Evolutionary conservation across 2,113 vertebrate species (phyloP), one percentile per base, ranked within the genome.

Genomic region (Tilapia sparmanii): DNA sequence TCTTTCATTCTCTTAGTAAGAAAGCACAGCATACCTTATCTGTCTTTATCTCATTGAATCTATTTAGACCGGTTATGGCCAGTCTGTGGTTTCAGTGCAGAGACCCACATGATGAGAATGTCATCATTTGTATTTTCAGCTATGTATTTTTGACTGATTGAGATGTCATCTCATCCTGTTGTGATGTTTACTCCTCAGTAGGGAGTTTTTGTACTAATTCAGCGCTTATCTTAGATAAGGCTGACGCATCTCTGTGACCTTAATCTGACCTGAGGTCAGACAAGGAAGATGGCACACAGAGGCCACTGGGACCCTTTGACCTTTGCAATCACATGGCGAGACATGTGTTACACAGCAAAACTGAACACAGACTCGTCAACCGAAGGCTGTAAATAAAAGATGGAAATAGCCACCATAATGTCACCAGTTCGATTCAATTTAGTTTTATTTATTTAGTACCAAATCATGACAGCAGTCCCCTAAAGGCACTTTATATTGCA

Each of bases 31-130:
- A 8, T 50, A 19, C 71, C 26, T 52, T 11, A 50, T 0, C 26
- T 50, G 16, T 29, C 26, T 1, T 78, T 7, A 3, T 5, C 1
- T 19, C 61, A 38, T 0, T 66, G 61, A 52, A 31, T 13, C 2
- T 19, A 4, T 50, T 78, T 78, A 52, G 3, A 78, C 73, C 0
- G 0, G 45, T 50, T 78, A 47, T 18, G 68, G 22, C 9, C 68
- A 47, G 22, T 73, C 26, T 5, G 42, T 47, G 42, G 10, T 66
- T 66, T 35, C 18, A 66, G 31, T n/a, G 31, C 61, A 66, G 61
- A 66, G 18, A 66, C 61, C 33, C 33, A 5, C 19, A 38, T 38
- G 19, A 66, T 0, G 33, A 66, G 2, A 52, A 50, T 33, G 1
- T 31, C 7, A 50, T 78, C 26, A 52, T 78, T 19, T 78, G 45